A percentile compares a stretch with the other conserved stretches of the same genome.
Evolutionary conservation across 2,888 invertebrate species (phyloP).

Genomic region (Pyralis farinalis): DNA sequence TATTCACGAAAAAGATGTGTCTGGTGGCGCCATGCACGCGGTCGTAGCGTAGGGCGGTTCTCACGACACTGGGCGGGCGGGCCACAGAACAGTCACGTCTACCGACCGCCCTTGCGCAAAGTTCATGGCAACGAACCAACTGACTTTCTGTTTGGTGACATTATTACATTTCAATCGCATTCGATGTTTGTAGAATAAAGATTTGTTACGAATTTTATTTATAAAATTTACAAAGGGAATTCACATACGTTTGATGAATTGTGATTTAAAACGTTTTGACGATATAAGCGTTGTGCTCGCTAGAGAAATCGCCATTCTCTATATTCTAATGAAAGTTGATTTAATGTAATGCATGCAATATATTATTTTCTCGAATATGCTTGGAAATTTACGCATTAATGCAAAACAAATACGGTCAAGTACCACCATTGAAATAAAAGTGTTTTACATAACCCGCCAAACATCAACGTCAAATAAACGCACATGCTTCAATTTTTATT

Average conservation of each 20-base stretch:
- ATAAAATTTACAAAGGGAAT: slow-evolving; percentile 37
- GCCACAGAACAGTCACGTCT: slow-evolving; percentile 16
- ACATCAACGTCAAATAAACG: no score
- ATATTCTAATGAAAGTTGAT: not conserved
- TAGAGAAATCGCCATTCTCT: slow-evolving; percentile 7
- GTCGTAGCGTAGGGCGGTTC: slow-evolving; percentile 54
- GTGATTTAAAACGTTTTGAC: slow-evolving; percentile 8
- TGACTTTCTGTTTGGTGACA: slow-evolving; percentile 54
- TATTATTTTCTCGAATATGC: no score
- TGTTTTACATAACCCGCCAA: no score
- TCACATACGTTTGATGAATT: slow-evolving; percentile 21
- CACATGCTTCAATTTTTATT: no score
- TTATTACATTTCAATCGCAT: slow-evolving; percentile 53
- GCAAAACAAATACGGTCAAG: no score
- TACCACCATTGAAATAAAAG: no score
- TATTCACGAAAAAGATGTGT: slow-evolving; percentile 36
- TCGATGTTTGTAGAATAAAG: slow-evolving; percentile 43
- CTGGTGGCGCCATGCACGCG: slow-evolving; percentile 35
- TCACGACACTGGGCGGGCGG: slow-evolving; percentile 71
- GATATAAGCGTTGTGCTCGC: slow-evolving; percentile 1
- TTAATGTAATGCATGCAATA: not conserved
- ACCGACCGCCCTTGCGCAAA: slow-evolving; percentile 62
- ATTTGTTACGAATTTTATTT: slow-evolving; percentile 31
- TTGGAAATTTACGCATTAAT: no score
- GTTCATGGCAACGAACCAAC: slow-evolving; percentile 67